Conservation (phyloP, 2,888 invertebrate genomes). For the Dichetophora obliterata region DNA sequence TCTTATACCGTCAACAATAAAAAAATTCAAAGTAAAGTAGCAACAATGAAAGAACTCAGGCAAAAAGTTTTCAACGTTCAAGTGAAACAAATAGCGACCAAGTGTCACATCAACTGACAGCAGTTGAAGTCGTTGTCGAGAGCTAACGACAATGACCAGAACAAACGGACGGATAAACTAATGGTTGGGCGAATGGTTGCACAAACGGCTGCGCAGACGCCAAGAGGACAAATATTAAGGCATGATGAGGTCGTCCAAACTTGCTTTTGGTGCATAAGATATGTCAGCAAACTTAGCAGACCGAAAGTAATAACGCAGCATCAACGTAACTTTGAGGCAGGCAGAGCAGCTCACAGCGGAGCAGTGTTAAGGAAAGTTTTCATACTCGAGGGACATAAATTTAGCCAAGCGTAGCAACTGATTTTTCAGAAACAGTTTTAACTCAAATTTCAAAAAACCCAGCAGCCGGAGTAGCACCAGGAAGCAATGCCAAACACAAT, state of each 20-base stretch:
- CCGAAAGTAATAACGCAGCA: constrained; percentile 45
- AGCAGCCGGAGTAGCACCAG: neutral
- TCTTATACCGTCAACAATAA: neutral
- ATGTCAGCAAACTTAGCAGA: constrained; percentile 46
- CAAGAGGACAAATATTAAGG: constrained; percentile 2
- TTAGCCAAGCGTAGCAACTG: constrained; percentile 49
- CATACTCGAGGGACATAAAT: constrained; percentile 48
- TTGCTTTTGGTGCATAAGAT: constrained; percentile 36
- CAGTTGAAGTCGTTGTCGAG: constrained; percentile 19
- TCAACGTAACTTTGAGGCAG: constrained; percentile 5
- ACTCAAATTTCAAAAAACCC: constrained; percentile 22
- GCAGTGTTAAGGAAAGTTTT: constrained; percentile 45
- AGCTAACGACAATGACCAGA: neutral
- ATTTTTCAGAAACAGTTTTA: constrained; percentile 42
- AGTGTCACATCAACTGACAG: constrained; percentile 38
- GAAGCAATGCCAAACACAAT: constrained; percentile 22
- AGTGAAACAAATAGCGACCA: constrained; percentile 38
- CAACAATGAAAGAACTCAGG: constrained; percentile 9
- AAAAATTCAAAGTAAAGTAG: neutral
- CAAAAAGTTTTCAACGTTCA: constrained; percentile 27
- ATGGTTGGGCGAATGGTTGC: neutral
- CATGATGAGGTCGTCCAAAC: neutral
- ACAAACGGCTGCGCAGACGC: neutral
- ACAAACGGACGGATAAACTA: neutral
- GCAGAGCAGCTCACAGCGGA: neutral